These are phyloP conservation scores for Pelobates fuscus DNA, from an alignment of 2,113 vertebrate genomes.

Conservation along the genomic window DNA sequence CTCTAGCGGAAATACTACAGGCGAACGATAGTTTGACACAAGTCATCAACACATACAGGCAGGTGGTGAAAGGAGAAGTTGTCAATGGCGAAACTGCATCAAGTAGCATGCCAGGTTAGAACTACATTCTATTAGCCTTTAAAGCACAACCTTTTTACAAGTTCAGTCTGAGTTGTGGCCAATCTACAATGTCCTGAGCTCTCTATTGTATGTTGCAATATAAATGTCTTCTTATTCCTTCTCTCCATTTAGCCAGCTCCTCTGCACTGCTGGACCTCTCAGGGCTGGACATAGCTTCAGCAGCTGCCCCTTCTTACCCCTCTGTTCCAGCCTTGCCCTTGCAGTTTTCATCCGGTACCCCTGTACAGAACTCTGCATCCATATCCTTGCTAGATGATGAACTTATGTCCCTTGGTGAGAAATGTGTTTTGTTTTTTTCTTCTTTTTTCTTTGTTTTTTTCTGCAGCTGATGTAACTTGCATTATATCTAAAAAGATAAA, in stretches of 20 bases:
- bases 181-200: neutral
- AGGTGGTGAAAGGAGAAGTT: constrained; percentile 88
- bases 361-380: constrained; percentile 62
- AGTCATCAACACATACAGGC: constrained; percentile 92
- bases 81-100: constrained; percentile 76
- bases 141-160: neutral
- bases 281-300: constrained; percentile 78
- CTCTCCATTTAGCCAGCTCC: constrained; percentile 67
- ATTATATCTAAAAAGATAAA: no score
- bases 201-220: neutral
- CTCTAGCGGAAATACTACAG: constrained; percentile 90
- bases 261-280: constrained; percentile 89
- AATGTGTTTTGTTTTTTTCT: neutral
- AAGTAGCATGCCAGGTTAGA: constrained; percentile 73
- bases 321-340: constrained; percentile 64
- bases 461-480: no score
- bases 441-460: no score
- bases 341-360: constrained; percentile 48
- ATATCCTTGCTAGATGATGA: constrained; percentile 90
- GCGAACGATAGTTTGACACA: constrained; percentile 96
- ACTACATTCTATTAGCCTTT: no score
- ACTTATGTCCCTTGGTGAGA: constrained; percentile 91
- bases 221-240: no score
- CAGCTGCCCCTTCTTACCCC: constrained; percentile 65
- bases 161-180: no score